Evolutionary conservation across 2,113 vertebrate genomes (phyloP), one percentile per base, ranked within the genome.

Genomic region (Zosterops pallidus): DNA sequence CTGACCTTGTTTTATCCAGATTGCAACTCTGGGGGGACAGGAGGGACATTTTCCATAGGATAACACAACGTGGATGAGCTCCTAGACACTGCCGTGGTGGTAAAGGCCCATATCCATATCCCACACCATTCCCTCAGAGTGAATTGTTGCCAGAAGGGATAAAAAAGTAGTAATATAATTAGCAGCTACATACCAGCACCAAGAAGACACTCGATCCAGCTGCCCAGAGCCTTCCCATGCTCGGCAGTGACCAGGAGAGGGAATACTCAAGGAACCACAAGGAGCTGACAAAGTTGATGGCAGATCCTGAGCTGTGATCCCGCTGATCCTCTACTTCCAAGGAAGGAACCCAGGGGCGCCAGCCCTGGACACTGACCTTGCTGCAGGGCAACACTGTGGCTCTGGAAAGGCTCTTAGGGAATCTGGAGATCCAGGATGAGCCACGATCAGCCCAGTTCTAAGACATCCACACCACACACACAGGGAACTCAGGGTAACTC

Each of bases 401-500:
- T 72, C 69, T 63, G 64, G 42, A 53, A 85, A 60, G 9, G 49
- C 22, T 87, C 14, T 77, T 11, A 2, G 21, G 63, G 47, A 86
- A 56, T 7, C 6, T 5, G 2, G 60, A 52, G 69, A 26, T 42
- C 13, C 62, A 57, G 64, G n/a, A 83, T 12, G 25, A 42, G 31
- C 21, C 44, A 2, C 0, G 0, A 39, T 3, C 62, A 67, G 39
- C 52, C 70, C 11, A 2, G 0, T 37, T 57, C 44, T 22, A 37
- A 62, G 31, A 44, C 1, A 1, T 2, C 9, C 8, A 2, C n/a
- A 9, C 23, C 17, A 26, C 31, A 37, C 14, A 2, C 14, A 2
- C 0, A 4, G 29, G 35, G 41, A 28, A 56, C 12, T 23, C 0
- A 0, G 49, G 56, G 37, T 25, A 89, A 81, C 20, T 9, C 5